A percentile compares a stretch with the other conserved stretches of the same genome.
These are phyloP conservation scores for Gallinago undulata DNA, from an alignment of 2,113 vertebrate genomes.

Conservation along the genomic window DNA sequence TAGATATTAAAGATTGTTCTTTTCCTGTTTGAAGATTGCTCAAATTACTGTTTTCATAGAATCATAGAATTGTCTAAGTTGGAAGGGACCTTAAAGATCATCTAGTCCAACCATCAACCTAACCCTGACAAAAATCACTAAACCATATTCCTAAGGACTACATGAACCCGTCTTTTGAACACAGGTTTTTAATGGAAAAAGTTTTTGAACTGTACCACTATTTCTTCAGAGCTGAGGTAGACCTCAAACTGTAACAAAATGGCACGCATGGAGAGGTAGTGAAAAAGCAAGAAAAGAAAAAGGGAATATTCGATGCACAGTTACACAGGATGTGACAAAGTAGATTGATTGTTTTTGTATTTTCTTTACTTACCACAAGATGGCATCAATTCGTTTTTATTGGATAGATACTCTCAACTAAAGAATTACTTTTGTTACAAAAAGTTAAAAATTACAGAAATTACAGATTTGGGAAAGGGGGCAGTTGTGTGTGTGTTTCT, in stretches of 20 bases:
- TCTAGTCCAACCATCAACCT: too few relatives aligned
- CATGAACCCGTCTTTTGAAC: too few relatives aligned
- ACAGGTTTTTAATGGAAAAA: background rate
- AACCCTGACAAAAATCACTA: too few relatives aligned
- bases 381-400: slow-evolving; percentile 65
- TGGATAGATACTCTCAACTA: background rate
- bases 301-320: background rate
- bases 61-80: too few relatives aligned
- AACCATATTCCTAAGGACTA: too few relatives aligned
- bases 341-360: background rate
- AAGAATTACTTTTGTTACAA: background rate
- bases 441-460: too few relatives aligned
- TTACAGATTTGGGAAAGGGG: background rate
- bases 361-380: slow-evolving; percentile 57
- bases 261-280: background rate
- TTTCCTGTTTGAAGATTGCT: background rate
- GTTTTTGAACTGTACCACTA: background rate
- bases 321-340: background rate
- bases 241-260: background rate
- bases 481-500: rapidly evolving
- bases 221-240: background rate
- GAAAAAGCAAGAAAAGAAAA: background rate
- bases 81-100: too few relatives aligned
- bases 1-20: background rate
- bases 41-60: background rate